phyloP scores from a whole-genome alignment of 1,140 invertebrate genomes.

The Parapsyche elsis region DNA sequence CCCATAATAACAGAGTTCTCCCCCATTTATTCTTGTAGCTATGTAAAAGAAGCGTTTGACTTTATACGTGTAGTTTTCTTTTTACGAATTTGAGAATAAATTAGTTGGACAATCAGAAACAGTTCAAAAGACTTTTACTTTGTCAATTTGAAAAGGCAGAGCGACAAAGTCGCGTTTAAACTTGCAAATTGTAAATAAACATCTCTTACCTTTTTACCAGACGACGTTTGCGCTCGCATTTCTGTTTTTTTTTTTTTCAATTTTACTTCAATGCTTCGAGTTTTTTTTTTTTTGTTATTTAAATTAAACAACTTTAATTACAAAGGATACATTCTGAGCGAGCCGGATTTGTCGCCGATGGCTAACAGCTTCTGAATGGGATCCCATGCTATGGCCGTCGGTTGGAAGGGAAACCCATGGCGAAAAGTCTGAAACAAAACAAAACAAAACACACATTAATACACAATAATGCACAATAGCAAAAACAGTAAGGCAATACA shows the following conservation, averaged over 20 bases:
- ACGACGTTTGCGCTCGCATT: background rate
- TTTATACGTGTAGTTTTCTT: no score
- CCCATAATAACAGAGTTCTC: no score
- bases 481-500: background rate
- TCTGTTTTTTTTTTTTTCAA: background rate
- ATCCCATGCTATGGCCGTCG: conserved; percentile 96
- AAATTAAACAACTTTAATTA: conserved; percentile 43
- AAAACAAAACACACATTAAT: conserved; percentile 56
- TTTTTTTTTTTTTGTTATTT: background rate
- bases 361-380: conserved; percentile 96
- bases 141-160: no score
- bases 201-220: background rate
- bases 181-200: background rate
- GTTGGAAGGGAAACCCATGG: conserved; percentile 98
- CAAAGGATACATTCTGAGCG: conserved; percentile 96
- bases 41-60: no score
- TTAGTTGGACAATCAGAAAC: no score
- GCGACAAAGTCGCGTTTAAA: no score
- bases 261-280: background rate
- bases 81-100: no score
- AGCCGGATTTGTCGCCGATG: conserved; percentile 95
- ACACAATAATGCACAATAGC: background rate
- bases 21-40: no score
- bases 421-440: conserved; percentile 89
- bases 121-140: no score